These are phyloP conservation scores for Piliocolobus tephrosceles DNA, from an alignment of 2,113 vertebrate genomes.

Conservation along the genomic window DNA sequence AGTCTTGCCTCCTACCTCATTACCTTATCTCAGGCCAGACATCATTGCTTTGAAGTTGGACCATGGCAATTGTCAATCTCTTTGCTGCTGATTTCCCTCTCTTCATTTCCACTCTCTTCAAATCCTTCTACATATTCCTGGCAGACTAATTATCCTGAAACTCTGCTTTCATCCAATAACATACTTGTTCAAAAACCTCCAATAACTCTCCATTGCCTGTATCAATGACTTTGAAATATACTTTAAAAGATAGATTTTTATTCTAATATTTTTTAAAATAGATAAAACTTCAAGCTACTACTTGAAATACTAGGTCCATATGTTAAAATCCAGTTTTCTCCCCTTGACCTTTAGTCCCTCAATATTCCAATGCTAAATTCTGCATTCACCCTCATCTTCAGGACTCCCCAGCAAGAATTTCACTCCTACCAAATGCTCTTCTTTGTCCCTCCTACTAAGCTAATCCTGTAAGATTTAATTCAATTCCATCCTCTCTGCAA, in stretches of 20 bases:
- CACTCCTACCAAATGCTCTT: not conserved
- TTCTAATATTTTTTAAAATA: not conserved
- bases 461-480: not conserved
- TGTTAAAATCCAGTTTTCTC: not conserved
- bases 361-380: not conserved
- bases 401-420: not conserved
- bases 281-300: not conserved
- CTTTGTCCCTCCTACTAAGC: not conserved
- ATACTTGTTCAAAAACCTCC: not conserved
- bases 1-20: too few species aligned
- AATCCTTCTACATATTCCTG: not conserved
- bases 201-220: not conserved
- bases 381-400: not conserved
- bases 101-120: not conserved
- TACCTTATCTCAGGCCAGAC: not conserved
- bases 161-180: not conserved
- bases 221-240: not conserved
- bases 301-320: not conserved
- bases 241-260: not conserved
- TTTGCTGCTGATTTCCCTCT: not conserved
- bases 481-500: not conserved
- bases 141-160: not conserved
- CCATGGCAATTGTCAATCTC: not conserved
- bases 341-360: not conserved
- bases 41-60: not conserved